Evolutionary conservation across 2,888 invertebrate genomes (phyloP), one percentile per base, ranked within the genome.

Genomic region (Ditylenchus weischeri): DNA sequence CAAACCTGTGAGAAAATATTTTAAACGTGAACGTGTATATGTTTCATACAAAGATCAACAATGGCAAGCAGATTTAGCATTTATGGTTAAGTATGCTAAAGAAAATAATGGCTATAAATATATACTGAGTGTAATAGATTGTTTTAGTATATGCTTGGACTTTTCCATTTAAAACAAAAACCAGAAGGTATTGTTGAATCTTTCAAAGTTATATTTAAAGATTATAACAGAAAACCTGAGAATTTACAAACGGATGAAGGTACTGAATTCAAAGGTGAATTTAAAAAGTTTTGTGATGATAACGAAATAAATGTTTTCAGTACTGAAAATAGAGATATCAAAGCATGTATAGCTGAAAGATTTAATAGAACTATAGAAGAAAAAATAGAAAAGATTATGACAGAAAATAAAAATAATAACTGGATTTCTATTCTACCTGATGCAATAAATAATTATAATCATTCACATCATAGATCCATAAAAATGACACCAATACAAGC

Each of bases 21-120:
- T 71, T 51, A 63, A 70, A 49, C 71, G 60, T 62, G 57, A 71
- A 70, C 66, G 72, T 69, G 74, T 75, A 49, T 73, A 69, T 61
- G 50, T 75, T 29, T 15, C 43, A 61, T 58, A 50, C 4, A 70
- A 69, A 18, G 75, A 75, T 67, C 70, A 75, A 21, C 75, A 75
- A 48, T 75, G 74, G 75, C 75, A 75, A 65, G 71, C 75, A 29
- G 75, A 75, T 67, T 69, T 76, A 10, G 74, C 72, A 54, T 72
- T 70, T 70, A 76, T 76, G 76, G 69, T 74, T 59, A 69, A 68
- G 8, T 76, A 76, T 58, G 47, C 71, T 18, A 60, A 67, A 61
- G 76, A 76, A 69, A 76, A 76, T 65, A 57, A 72, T 23, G 71
- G 54, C 15, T 69, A 57, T 57, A 75, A 57, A 50, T 75, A 75